Conservation (phyloP, 2,113 vertebrate genomes). For the Syngnathus typhle region DNA sequence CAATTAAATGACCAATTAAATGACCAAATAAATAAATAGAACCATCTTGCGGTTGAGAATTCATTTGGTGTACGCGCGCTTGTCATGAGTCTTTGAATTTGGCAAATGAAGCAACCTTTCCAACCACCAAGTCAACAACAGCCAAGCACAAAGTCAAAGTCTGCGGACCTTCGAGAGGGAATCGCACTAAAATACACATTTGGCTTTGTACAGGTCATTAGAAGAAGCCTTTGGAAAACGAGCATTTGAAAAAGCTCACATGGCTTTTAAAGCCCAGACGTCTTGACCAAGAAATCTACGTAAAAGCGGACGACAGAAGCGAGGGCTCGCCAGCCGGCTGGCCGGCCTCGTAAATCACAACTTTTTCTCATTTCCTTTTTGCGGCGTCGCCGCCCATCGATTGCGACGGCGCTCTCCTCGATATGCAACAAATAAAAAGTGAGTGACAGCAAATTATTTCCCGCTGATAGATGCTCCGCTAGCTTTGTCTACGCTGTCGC, state of each 20-base stretch:
- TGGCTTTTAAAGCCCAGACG: background rate
- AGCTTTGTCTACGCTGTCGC: constrained; percentile 66
- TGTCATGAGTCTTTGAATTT: background rate
- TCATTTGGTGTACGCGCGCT: background rate
- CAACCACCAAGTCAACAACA: no score
- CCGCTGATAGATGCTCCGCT: constrained; percentile 62
- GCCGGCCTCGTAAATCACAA: constrained; percentile 34
- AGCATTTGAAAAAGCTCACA: background rate
- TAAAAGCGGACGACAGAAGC: constrained; percentile 42
- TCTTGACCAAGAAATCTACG: background rate
- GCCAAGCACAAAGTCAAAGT: no score
- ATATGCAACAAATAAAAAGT: constrained; percentile 62
- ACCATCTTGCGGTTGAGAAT: background rate
- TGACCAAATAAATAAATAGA: no score
- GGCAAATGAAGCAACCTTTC: background rate
- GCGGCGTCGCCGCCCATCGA: constrained; percentile 38
- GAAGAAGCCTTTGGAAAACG: background rate
- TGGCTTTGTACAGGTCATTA: background rate
- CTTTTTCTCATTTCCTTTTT: constrained; percentile 51
- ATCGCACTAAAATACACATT: no score
- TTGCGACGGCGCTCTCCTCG: constrained; percentile 30
- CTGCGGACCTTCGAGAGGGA: no score
- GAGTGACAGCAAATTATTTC: constrained; percentile 73
- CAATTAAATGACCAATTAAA: no score
- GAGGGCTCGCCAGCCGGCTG: constrained; percentile 16